phyloP scores from a whole-genome alignment of 2,888 invertebrate species.

The Aphodius granarius region DNA sequence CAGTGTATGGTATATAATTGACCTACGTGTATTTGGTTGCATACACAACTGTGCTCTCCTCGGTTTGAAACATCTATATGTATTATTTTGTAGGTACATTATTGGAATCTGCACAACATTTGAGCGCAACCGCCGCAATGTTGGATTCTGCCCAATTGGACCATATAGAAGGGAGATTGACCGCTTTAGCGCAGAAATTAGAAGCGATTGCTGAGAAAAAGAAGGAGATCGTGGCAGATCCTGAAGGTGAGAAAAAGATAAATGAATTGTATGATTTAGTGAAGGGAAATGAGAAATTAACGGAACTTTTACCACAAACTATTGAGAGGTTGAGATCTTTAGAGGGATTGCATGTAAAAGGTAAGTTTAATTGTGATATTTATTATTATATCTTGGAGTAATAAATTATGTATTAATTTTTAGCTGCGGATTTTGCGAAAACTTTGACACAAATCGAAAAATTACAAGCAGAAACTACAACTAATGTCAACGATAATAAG shows the following conservation, averaged over 20 bases:
- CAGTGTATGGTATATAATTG: no score
- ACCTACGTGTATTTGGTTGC: no score
- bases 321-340: constrained; percentile 85
- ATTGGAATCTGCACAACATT: constrained; percentile 73
- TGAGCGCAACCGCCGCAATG: constrained; percentile 78
- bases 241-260: constrained; percentile 64
- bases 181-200: constrained; percentile 75
- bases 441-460: constrained; percentile 80
- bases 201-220: constrained; percentile 68
- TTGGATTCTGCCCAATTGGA: constrained; percentile 83
- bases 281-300: constrained; percentile 81
- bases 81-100: constrained; percentile 55
- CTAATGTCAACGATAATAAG: constrained; percentile 77
- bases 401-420: constrained; percentile 37
- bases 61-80: constrained; percentile 23
- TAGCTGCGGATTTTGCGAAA: constrained; percentile 86
- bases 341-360: constrained; percentile 87
- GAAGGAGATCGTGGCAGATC: constrained; percentile 59
- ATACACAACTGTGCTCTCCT: not conserved
- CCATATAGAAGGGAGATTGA: constrained; percentile 78
- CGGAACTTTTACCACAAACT: constrained; percentile 76
- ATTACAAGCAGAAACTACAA: constrained; percentile 71
- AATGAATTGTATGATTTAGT: constrained; percentile 84
- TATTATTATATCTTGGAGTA: constrained; percentile 2
- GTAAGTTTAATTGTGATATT: constrained; percentile 54